These are phyloP conservation scores for Cryptocephalus primarius DNA, from an alignment of 2,888 invertebrate genomes.

Conservation along the genomic window DNA sequence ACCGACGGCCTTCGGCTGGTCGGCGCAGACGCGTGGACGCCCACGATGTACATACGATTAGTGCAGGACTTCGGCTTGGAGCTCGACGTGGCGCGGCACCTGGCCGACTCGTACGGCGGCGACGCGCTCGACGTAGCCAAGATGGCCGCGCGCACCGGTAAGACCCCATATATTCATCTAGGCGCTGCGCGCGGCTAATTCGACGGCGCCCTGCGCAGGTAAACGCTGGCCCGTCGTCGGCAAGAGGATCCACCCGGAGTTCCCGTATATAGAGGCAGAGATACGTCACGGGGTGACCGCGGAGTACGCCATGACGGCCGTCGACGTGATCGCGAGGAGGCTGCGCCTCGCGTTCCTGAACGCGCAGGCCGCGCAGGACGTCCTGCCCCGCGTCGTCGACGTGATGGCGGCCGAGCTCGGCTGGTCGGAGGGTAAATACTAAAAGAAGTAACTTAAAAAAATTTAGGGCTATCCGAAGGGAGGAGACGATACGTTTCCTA, in stretches of 20 bases:
- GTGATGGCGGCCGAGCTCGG: constrained; percentile 96
- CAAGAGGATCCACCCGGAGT: constrained; percentile 91
- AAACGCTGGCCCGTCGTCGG: constrained; percentile 98
- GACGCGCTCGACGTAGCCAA: constrained; percentile 95
- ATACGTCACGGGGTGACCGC: constrained; percentile 75
- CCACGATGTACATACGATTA: constrained; percentile 94
- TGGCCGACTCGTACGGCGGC: constrained; percentile 94
- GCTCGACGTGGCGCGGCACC: constrained; percentile 92
- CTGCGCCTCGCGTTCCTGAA: constrained; percentile 93
- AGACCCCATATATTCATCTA: too few species aligned
- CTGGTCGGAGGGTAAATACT: constrained; percentile 49
- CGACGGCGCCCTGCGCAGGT: too few species aligned
- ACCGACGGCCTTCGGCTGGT: constrained; percentile 89
- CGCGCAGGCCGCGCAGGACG: constrained; percentile 93
- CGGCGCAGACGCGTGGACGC: constrained; percentile 95
- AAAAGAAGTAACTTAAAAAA: not conserved
- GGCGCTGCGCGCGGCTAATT: too few species aligned
- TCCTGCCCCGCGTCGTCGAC: constrained; percentile 79
- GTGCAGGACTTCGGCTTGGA: constrained; percentile 99
- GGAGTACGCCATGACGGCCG: constrained; percentile 93
- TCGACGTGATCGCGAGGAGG: constrained; percentile 93
- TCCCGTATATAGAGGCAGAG: constrained; percentile 98
- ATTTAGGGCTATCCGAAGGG: not conserved
- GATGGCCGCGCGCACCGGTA: constrained; percentile 87
- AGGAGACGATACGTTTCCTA: too few species aligned